These are phyloP conservation scores for Lutjanus campechanus DNA, from an alignment of 2,797 vertebrate genomes.

Conservation along the genomic window DNA sequence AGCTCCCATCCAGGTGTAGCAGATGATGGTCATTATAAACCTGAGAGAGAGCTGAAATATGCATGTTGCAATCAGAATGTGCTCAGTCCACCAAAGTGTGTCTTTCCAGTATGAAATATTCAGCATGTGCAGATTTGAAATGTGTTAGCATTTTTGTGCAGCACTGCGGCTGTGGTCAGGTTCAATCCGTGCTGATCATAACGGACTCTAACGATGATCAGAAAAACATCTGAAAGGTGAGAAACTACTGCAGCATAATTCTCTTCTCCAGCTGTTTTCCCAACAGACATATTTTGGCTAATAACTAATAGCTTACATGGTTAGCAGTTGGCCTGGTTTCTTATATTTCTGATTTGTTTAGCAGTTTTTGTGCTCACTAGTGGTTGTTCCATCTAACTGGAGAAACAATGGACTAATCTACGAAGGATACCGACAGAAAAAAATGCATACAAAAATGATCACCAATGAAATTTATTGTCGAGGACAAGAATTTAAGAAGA, in stretches of 20 bases:
- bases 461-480: not conserved
- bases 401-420: not conserved
- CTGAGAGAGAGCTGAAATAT: not conserved
- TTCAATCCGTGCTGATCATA: not conserved
- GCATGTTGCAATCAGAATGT: not conserved
- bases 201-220: not conserved
- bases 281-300: not conserved
- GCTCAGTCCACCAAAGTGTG: not conserved
- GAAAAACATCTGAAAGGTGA: not conserved
- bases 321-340: not conserved
- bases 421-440: too few species aligned
- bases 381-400: not conserved
- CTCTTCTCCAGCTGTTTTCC: not conserved
- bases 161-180: not conserved
- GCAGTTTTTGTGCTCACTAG: not conserved
- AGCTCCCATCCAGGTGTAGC: slow-evolving; percentile 18
- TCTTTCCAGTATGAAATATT: not conserved
- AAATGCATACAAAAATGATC: not conserved
- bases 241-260: not conserved
- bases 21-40: not conserved
- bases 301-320: not conserved
- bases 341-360: too few species aligned
- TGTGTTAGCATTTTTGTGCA: not conserved
- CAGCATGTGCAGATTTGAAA: not conserved
- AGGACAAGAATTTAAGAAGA: not conserved